Percentiles rank a stretch among this genome's conserved stretches.
phyloP scores from a whole-genome alignment of 1,140 invertebrate species.

The Platorchestia sp. region DNA sequence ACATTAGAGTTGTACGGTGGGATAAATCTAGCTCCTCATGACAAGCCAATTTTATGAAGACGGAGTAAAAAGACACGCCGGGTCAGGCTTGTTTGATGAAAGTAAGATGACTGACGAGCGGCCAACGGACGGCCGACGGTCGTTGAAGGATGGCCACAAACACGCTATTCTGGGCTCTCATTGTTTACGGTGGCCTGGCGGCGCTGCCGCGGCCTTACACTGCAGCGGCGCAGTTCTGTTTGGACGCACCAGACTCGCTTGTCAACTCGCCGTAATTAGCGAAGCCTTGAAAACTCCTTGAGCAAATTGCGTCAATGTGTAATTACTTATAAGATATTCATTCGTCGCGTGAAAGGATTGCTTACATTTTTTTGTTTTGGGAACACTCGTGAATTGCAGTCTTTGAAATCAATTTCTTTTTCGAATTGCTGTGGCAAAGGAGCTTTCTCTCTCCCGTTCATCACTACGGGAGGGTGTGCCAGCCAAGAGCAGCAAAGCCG shows the following conservation, averaged over 20 bases:
- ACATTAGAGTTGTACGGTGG: neutral
- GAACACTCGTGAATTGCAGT: neutral
- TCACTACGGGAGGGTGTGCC: too few relatives aligned
- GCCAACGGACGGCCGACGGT: constrained; percentile 18
- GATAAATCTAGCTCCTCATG: neutral
- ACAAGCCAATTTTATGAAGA: constrained; percentile 18
- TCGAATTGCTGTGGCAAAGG: too few relatives aligned
- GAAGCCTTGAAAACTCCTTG: constrained; percentile 17
- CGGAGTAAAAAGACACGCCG: constrained; percentile 18
- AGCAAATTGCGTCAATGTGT: neutral
- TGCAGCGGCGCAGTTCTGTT: constrained; percentile 33
- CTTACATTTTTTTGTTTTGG: neutral
- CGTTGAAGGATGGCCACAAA: constrained; percentile 48
- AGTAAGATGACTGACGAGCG: constrained; percentile 30
- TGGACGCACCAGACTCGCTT: neutral
- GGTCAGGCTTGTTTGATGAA: constrained; percentile 39
- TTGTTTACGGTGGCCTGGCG: constrained; percentile 36
- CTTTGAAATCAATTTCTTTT: neutral
- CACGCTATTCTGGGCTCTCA: constrained; percentile 48
- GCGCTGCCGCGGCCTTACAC: neutral
- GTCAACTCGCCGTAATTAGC: constrained; percentile 40
- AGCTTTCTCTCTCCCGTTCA: too few relatives aligned
- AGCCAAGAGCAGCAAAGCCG: too few relatives aligned
- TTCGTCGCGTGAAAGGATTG: neutral
- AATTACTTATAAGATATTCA: neutral